Base-by-base conservation (phyloP, 2,888 invertebrate genomes). In the Apoda limacodes region DNA sequence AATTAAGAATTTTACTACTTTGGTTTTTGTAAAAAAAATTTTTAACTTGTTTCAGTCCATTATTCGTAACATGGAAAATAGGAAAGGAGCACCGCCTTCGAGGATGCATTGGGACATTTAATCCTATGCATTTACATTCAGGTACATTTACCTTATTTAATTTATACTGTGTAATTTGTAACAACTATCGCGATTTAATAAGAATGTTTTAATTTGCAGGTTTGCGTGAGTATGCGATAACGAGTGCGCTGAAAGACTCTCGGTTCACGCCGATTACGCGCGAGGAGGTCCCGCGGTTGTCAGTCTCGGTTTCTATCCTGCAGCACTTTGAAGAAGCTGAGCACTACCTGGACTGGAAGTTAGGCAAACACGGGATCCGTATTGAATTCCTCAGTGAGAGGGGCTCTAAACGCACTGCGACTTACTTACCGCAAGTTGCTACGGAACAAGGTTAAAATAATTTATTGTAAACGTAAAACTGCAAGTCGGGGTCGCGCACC, bases 21-120 rank as follows among this genome's bases (percentile, higher is more conserved):
- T 9, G 12, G 12, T 12, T 13, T 30, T 27, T 30, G 22, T 29
- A 11, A 24, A 9, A 35, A 9, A 34, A 36, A 35, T 46, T 45
- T 44, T 52, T n/a, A n/a, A n/a, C n/a, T n/a, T n/a, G n/a, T 84
- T 84, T 40, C 82, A 95, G 95, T 75, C 99, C 99, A 32, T 84
- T 99, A 61, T 99, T 99, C 83, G 99, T 99, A 46, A 99, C 99
- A 40, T 99, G 99, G 99, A 94, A 95, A 80, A 95, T 95, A 62
- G 99, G 98, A 30, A 90, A 93, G 63, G 97, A 97, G 62, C 90
- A 93, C 59, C 88, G 95, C 44, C 85, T 99, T 40, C 88, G 99
- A 44, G 99, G 99, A 28, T 99, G 99, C 80, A 99, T 99, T 63
- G 99, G 99, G 38, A 99, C 99, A 27, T 99, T 99, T 71, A 95